Evolutionary conservation across 2,888 invertebrate genomes (phyloP), one percentile per base, ranked within the genome.

Genomic region (Lasioglossum figueresi): DNA sequence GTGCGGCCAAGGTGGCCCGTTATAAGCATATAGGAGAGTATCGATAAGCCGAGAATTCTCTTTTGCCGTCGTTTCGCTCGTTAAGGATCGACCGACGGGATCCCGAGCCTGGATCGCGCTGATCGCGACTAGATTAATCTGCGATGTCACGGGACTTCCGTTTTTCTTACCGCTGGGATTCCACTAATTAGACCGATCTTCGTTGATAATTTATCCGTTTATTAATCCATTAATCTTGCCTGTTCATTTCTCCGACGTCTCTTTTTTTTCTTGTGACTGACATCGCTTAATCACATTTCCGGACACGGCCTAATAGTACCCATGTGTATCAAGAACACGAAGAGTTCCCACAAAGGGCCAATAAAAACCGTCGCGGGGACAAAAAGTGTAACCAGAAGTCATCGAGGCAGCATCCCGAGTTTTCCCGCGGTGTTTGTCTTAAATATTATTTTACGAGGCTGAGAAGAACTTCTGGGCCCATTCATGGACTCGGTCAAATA

Each of bases 361-460:
- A 72, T 27, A 80, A 85, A 63, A 63, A 63, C 27, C 59, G 1
- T 16, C 12, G 27, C 48, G 19, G 27, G 59, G 6, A 63, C 31
- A 63, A 63, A 84, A 84, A 84, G 23, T 34, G 63, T 70, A n/a
- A 68, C 74, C 80, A 70, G 68, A 81, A 74, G 80, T 85, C 82
- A 72, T 34, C 71, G 76, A 66, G 80, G 70, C 74, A 40, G 63
- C 40, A 56, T 63, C 70, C 70, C 86, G 76, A 84, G 78, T 88
- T 86, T 89, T 88, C 87, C 82, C 85, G 77, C 84, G 80, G 82
- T 92, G 90, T 93, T 93, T 93, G 88, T 71, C 74, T 91, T 89
- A 91, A 92, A 93, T 92, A 93, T 94, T 93, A 91, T 92, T 92
- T 91, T 90, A 92, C 90, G 89, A 90, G 80, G 59, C 56, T 59